Evolutionary conservation across 2,797 vertebrate species (phyloP).

Genomic region (Sciurus carolinensis): DNA sequence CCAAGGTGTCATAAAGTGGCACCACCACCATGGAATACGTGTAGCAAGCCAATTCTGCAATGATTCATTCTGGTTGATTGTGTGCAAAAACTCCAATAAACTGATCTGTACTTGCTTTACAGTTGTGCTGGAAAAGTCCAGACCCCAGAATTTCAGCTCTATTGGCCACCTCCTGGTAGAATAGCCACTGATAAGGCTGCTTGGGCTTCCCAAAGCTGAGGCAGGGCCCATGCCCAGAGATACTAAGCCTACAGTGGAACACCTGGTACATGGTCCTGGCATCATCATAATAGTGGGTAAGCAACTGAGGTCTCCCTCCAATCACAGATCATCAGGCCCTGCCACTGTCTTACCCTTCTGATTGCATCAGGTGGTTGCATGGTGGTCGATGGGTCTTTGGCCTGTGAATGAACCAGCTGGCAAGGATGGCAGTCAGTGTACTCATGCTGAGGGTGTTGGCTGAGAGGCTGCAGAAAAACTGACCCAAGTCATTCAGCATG

Average conservation of each 20-base stretch:
- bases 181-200: slow-evolving; percentile 98
- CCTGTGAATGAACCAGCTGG: slow-evolving; percentile 96
- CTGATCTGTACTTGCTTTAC: slow-evolving; percentile 93
- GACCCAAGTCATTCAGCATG: slow-evolving; percentile 94
- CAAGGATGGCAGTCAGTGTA: slow-evolving; percentile 90
- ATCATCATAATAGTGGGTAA: too few relatives aligned
- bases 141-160: slow-evolving; percentile 97
- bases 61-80: slow-evolving; percentile 99
- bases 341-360: slow-evolving; percentile 91
- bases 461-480: slow-evolving; percentile 94
- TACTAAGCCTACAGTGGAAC: too few relatives aligned
- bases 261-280: too few relatives aligned
- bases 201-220: slow-evolving; percentile 96
- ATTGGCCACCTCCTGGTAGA: slow-evolving; percentile 97
- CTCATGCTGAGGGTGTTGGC: slow-evolving; percentile 93
- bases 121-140: slow-evolving; percentile 95
- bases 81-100: slow-evolving; percentile 99
- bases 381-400: slow-evolving; percentile 94
- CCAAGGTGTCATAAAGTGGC: slow-evolving; percentile 97
- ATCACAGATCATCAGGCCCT: too few relatives aligned
- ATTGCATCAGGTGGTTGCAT: slow-evolving; percentile 95
- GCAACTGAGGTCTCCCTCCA: too few relatives aligned
- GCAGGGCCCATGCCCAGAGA: slow-evolving; percentile 93
- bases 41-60: slow-evolving; percentile 97
- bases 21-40: slow-evolving; percentile 99